Base-by-base conservation (phyloP, 1,140 invertebrate species). In the Calosoma granatense region DNA sequence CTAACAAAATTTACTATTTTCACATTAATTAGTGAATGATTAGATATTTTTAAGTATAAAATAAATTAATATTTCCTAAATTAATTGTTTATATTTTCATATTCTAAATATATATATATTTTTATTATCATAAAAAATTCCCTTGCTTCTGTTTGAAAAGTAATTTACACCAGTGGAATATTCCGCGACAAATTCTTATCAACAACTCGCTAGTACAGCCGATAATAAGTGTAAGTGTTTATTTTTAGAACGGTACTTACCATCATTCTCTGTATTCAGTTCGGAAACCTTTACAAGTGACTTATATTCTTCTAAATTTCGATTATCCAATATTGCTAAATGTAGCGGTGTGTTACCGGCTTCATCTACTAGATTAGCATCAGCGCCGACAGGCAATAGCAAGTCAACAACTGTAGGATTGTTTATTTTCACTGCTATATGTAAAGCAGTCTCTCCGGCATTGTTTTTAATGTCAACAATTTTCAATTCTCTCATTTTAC, bases 271-370 rank as follows among this genome's bases (percentile, higher is more conserved):
- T 0, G 67, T 54, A 41, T 71, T 63, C 1, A 75, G 6, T 11
- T 47, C 17, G 15, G 6, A 12, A 47, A 4, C 17, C 4, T 17
- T 47, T 12, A 47, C 3, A 9, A 47, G 17, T 12, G 6, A 4
- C 17, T 6, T 60, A 57, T 68, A 61, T 12, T 21, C 57, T 54
- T 3, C 59, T 19, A 22, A n/a, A 41, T 26, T 57, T 56, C 51
- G 41, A 59, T 63, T 55, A 65, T 71, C 67, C 74, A 69, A 60
- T 61, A 78, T 72, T 1, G 77, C 78, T 51, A 70, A 59, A 59
- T 83, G 79, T 20, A 82, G 59, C 0, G 78, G 66, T 14, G 75
- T 80, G 47, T 73, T 73, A 2, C 75, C 74, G 15, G 73, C 60
- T 15, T 67, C 63, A 63, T 82, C 78, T 19, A 68, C 62, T 22